Conservation (phyloP, 2,888 invertebrate genomes). For the Ligdia adustata region DNA sequence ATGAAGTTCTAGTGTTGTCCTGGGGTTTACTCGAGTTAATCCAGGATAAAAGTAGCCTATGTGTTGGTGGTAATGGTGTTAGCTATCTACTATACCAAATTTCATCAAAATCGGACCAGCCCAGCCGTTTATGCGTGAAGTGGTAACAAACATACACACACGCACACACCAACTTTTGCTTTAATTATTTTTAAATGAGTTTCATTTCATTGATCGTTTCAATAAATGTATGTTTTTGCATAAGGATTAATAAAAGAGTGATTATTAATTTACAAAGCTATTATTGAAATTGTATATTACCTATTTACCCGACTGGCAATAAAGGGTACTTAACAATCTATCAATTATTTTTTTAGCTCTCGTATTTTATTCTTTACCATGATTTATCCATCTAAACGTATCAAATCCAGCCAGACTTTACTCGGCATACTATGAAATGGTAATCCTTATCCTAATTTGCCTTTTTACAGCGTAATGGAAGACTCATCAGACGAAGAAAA, state of each 20-base stretch:
- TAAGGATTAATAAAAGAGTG: not conserved
- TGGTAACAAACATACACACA: not conserved
- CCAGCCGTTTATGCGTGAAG: not conserved
- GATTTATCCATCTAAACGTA: too few relatives aligned
- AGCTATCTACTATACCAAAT: not conserved
- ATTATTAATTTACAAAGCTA: not conserved
- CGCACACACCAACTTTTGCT: not conserved
- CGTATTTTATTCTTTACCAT: not conserved
- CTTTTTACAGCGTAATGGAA: too few relatives aligned
- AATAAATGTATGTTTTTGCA: not conserved
- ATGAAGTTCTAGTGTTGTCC: not conserved
- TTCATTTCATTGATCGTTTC: not conserved
- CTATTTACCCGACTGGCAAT: not conserved
- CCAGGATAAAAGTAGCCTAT: not conserved
- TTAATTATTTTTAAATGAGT: not conserved
- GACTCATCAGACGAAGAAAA: too few relatives aligned
- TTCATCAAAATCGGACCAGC: not conserved
- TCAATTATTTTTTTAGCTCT: not conserved
- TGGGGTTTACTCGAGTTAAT: not conserved
- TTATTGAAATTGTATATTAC: not conserved
- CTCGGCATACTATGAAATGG: too few relatives aligned
- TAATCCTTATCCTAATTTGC: too few relatives aligned
- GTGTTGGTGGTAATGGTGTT: not conserved
- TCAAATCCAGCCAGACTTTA: too few relatives aligned
- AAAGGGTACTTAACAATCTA: not conserved